Percentiles rank a stretch among this genome's conserved stretches.
These are phyloP conservation scores for Microctonus hyperodae DNA, from an alignment of 2,888 invertebrate genomes.

Conservation along the genomic window DNA sequence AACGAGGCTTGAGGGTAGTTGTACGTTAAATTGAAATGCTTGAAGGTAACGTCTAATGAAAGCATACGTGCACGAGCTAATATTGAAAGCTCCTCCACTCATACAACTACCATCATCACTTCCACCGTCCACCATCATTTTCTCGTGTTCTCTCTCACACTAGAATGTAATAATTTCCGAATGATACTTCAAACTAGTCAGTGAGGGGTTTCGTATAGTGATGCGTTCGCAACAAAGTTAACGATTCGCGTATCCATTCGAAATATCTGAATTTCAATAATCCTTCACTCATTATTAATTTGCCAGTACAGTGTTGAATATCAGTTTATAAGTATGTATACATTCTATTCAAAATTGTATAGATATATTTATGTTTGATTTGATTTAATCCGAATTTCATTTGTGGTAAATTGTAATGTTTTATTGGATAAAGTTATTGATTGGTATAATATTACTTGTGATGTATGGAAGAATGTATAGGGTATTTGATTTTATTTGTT, in stretches of 20 bases:
- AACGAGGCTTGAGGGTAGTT: slow-evolving; percentile 58
- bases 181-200: slow-evolving; percentile 51
- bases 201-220: slow-evolving; percentile 12
- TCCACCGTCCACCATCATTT: slow-evolving; percentile 17
- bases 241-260: slow-evolving; percentile 18
- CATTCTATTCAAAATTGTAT: background rate
- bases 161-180: slow-evolving; percentile 62
- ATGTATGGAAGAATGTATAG: background rate
- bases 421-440: background rate
- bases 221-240: slow-evolving; percentile 34
- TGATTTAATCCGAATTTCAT: background rate
- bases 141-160: slow-evolving; percentile 37
- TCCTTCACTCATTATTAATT: background rate
- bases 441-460: background rate
- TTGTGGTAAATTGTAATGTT: background rate
- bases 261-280: slow-evolving; percentile 5
- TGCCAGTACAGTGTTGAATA: background rate
- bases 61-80: slow-evolving; percentile 58
- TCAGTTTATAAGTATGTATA: background rate
- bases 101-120: background rate
- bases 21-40: slow-evolving; percentile 61
- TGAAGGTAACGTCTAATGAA: slow-evolving; percentile 62
- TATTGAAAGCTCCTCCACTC: slow-evolving; percentile 41
- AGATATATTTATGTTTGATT: background rate
- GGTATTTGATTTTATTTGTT: background rate